Evolutionary conservation across 2,888 invertebrate genomes (phyloP), one percentile per base, ranked within the genome.

Genomic region (Deilephila porcellus): DNA sequence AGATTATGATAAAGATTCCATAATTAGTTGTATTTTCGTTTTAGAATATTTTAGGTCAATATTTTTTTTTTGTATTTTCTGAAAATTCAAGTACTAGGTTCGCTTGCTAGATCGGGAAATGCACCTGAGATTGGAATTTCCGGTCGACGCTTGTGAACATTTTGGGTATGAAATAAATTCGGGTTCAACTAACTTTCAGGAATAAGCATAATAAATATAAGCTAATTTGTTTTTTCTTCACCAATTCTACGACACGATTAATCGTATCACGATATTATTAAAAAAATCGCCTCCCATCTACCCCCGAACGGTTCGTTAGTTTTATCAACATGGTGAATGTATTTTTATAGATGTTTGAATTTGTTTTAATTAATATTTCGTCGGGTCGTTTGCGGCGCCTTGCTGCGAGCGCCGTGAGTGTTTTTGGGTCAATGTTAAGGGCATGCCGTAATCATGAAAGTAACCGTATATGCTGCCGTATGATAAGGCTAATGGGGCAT

Each of bases 301-400:
- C 52, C 25, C 25, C 14, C 17, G 17, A 37, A n/a, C n/a, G n/a
- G 63, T 34, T 63, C 32, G 20, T 52, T 25, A 67, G 45, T 45
- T 83, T 83, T 84, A 87, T 87, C 87, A 86, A 83, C 64, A 56
- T 63, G 78, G 76, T 76, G 78, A 52, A 67, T 83, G 79, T 75
- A 74, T 82, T 83, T 86, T 87, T 87, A 87, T 87, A 80, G 85
- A 82, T 86, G 85, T 87, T 87, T 82, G 84, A 84, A 85, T 83
- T 86, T 83, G 85, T 86, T 87, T 84, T 86, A 86, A 86, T 85
- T 85, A 86, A 82, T 78, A 78, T 81, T 83, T 76, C 62, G 76
- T 29, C 52, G 67, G 60, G 52, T 25, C 67, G 67, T 52, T 60
- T 71, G 20, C 73, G 60, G 14, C 73, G 60, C 25, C 17, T 45